These are phyloP conservation scores for Acrossocheilus wenchowensis DNA, from an alignment of 2,797 vertebrate species.

Conservation along the genomic window DNA sequence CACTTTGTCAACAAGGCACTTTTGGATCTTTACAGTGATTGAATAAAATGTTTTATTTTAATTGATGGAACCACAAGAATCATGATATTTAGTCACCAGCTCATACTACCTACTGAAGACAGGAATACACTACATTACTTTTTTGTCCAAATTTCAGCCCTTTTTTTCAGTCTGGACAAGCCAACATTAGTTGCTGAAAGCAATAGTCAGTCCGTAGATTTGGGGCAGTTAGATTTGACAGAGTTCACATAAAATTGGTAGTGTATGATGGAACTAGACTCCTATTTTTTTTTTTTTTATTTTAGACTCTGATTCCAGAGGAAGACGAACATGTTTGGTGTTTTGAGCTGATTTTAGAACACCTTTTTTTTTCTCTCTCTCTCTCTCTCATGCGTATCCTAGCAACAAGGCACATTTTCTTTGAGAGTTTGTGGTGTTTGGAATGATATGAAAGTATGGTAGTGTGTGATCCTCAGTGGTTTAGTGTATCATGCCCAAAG, in stretches of 20 bases:
- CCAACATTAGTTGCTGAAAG: neutral
- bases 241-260: neutral
- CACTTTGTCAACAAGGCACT: conserved; percentile 8
- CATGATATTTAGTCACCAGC: neutral
- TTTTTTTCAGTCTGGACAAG: neutral
- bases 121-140: neutral
- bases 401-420: neutral
- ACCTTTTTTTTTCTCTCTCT: neutral
- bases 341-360: neutral
- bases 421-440: neutral
- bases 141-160: neutral
- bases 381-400: neutral
- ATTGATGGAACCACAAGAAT: neutral
- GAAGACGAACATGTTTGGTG: neutral
- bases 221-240: neutral
- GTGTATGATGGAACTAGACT: neutral
- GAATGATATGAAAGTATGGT: neutral
- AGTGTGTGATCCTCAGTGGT: neutral
- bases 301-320: neutral
- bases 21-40: conserved; percentile 18
- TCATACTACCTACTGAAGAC: neutral
- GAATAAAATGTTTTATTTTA: neutral
- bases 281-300: neutral
- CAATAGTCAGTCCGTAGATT: neutral
- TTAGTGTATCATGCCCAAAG: neutral